These are phyloP conservation scores for Calonectris borealis DNA, from an alignment of 2,113 vertebrate species.

Conservation along the genomic window DNA sequence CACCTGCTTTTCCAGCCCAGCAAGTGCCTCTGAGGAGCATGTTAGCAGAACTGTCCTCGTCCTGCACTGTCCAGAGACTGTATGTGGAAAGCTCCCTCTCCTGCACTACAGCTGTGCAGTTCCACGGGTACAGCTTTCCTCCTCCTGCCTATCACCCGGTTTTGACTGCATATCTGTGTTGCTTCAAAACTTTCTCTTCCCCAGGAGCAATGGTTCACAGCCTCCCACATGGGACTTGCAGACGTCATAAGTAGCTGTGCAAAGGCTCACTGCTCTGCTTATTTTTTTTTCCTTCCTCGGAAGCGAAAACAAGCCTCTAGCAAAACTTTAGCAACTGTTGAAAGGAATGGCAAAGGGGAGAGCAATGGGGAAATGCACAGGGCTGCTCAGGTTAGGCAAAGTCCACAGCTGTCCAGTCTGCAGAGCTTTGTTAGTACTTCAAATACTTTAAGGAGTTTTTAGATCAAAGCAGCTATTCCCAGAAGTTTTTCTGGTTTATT, in stretches of 20 bases:
- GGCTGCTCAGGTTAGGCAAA: not conserved
- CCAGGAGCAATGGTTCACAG: too few relatives aligned
- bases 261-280: not conserved
- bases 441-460: not conserved
- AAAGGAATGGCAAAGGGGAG: rapidly evolving
- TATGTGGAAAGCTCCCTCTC: too few relatives aligned
- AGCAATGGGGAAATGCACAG: not conserved
- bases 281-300: not conserved
- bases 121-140: not conserved
- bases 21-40: not conserved
- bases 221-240: not conserved
- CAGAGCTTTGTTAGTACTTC: not conserved
- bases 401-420: not conserved
- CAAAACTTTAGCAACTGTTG: not conserved
- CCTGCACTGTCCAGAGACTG: not conserved
- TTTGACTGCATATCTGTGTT: too few relatives aligned
- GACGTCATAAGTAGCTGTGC: not conserved
- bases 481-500: not conserved
- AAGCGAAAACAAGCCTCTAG: not conserved
- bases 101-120: rapidly evolving
- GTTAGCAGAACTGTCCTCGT: too few relatives aligned
- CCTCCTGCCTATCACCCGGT: not conserved
- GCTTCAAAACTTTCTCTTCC: not conserved
- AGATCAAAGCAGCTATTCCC: not conserved
- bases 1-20: not conserved